Base-by-base conservation (phyloP, 53 echinoderm and acorn worm genomes). In the Astropecten irregularis region DNA sequence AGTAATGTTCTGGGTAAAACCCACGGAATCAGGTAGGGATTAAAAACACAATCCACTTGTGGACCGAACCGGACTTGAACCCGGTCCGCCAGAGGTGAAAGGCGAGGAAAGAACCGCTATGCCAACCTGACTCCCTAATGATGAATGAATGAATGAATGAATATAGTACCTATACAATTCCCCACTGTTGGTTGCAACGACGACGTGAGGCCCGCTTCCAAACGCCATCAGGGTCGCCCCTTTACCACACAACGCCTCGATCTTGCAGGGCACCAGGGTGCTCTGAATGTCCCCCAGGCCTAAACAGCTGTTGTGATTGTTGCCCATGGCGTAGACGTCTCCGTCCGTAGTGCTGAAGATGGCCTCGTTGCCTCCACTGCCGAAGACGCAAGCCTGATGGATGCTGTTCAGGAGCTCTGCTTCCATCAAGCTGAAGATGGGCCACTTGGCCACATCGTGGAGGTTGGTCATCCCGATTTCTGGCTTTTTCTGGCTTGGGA, bases 391-490 rank as follows among this genome's bases (percentile, higher is more conserved):
- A 29, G 99, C 99, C 28, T 95, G 84, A 26, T 87, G 86, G 37
- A 99, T 86, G 55, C 69, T 87, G 83, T 85, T 88, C 10, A 95
- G 66, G 0, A 88, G 57, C 18, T 76, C 88, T 1, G 69, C 69
- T 18, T 88, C 95, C 28, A 99, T 73, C 9, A 99, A 69, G 48
- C 92, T 88, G 60, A 97, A 97, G 73, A 97, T 94, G 13, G 94
- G 93, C 97, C 97, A 97, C 86, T 97, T 97, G 71, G 93, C 93
- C 35, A 97, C 94, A 42, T 97, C 93, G 39, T 95, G 91, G 18
- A 95, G 67, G 42, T 93, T 95, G 82, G 95, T 95, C 95, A 95
- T 95, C 20, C 32, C 85, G 1, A 51, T 20, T 29, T n/a, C n/a
- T n/a, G n/a, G n/a, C n/a, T n/a, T n/a, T n/a, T n/a, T n/a, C n/a